These are phyloP conservation scores for Pelochelys cantorii DNA, from an alignment of 2,797 vertebrate species.

Conservation along the genomic window DNA sequence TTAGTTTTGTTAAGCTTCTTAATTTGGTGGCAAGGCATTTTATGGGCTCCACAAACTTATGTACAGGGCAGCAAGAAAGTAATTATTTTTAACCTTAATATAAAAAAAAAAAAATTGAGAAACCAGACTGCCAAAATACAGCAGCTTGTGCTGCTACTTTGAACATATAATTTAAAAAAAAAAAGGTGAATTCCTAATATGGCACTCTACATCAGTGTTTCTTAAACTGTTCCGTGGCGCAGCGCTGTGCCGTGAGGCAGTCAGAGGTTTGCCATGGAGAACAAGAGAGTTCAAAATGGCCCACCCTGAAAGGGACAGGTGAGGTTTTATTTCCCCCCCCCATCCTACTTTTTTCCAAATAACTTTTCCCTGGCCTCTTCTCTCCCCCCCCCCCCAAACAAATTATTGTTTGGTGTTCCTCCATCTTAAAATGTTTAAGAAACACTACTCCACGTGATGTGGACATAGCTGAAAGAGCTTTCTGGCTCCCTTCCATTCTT, in stretches of 20 bases:
- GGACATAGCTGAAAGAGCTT: not conserved
- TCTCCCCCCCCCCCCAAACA: no score
- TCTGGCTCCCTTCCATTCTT: constrained; percentile 40
- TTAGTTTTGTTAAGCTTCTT: constrained; percentile 12
- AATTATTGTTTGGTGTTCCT: no score
- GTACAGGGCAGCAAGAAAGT: not conserved
- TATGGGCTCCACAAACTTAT: not conserved
- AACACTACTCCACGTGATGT: not conserved
- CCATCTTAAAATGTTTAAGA: no score
- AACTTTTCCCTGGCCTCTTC: no score
- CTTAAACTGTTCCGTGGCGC: no score
- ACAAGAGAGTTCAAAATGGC: no score
- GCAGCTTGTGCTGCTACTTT: not conserved
- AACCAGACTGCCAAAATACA: not conserved
- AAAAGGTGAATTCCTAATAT: not conserved
- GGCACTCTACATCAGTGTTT: not conserved
- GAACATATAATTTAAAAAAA: not conserved
- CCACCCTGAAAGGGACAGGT: no score
- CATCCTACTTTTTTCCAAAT: no score
- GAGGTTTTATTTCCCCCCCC: no score
- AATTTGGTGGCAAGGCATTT: not conserved
- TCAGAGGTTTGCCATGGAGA: no score
- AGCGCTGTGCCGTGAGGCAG: no score
- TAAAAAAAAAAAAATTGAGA: not conserved
- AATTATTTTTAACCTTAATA: not conserved